Conservation (phyloP, 2,888 invertebrate species). For the Blera fallax region DNA sequence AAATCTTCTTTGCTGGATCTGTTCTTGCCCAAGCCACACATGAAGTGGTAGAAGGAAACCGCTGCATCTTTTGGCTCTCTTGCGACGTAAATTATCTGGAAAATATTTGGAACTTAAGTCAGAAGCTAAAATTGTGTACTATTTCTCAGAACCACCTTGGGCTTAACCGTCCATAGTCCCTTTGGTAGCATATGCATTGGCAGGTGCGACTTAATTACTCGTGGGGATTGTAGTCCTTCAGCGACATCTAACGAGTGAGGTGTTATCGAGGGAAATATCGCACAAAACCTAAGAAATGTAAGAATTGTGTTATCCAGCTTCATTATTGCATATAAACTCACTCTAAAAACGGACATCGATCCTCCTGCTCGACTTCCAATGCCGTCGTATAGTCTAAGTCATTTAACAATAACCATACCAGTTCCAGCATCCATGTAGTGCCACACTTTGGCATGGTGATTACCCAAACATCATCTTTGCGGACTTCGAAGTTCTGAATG, state of each 20-base stretch:
- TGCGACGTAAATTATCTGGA: slow-evolving; percentile 88
- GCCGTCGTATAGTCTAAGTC: slow-evolving; percentile 73
- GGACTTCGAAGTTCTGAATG: slow-evolving; percentile 72
- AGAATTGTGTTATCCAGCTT: too few species aligned
- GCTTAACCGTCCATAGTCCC: slow-evolving; percentile 73
- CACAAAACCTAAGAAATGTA: not conserved
- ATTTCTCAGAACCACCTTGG: slow-evolving; percentile 63
- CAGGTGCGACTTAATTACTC: slow-evolving; percentile 75
- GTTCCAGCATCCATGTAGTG: slow-evolving; percentile 76
- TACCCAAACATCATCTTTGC: slow-evolving; percentile 74
- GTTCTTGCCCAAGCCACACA: slow-evolving; percentile 84
- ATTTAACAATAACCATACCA: slow-evolving; percentile 74
- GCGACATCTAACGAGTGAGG: not conserved
- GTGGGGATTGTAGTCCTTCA: slow-evolving; percentile 53
- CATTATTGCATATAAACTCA: slow-evolving; percentile 38
- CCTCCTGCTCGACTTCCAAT: slow-evolving; percentile 13
- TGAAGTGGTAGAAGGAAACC: slow-evolving; percentile 89
- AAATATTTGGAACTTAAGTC: not conserved
- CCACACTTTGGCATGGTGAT: slow-evolving; percentile 74
- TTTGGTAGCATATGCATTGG: slow-evolving; percentile 74
- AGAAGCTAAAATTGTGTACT: not conserved
- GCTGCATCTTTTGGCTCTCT: slow-evolving; percentile 92
- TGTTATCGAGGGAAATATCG: not conserved
- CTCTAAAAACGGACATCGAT: slow-evolving; percentile 69
- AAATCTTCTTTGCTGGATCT: slow-evolving; percentile 84